These are phyloP conservation scores for Taphrorychus bicolor DNA, from an alignment of 2,888 invertebrate species.

Conservation along the genomic window DNA sequence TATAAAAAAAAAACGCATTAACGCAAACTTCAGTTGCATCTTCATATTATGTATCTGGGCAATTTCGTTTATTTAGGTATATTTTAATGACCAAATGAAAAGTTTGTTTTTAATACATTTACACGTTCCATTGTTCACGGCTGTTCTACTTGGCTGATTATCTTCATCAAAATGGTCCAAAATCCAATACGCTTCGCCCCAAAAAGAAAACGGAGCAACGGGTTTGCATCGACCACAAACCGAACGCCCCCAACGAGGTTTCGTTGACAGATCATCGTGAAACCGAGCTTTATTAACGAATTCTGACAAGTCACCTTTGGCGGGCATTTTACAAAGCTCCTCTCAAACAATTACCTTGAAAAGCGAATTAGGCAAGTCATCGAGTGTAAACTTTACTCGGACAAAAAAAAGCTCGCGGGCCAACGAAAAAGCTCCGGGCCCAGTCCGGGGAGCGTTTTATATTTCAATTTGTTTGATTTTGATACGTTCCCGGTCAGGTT, in stretches of 20 bases:
- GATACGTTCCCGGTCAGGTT: neutral
- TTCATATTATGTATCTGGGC: too few relatives aligned
- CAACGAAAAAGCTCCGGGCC: conserved; percentile 3
- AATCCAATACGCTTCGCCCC: neutral
- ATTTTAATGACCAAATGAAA: too few relatives aligned
- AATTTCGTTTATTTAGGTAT: too few relatives aligned
- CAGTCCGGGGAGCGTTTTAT: conserved; percentile 6
- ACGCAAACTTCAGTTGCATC: too few relatives aligned
- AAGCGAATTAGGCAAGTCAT: conserved; percentile 32
- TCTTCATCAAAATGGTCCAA: neutral
- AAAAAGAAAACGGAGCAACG: neutral
- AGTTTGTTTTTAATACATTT: too few relatives aligned
- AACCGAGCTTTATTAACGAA: conserved; percentile 34
- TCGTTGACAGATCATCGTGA: conserved; percentile 16
- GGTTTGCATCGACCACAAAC: conserved; percentile 2
- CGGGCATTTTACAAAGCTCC: conserved; percentile 32
- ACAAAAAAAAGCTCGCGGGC: neutral
- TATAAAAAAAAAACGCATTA: too few relatives aligned
- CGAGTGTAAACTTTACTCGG: conserved; percentile 24
- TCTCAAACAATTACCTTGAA: conserved; percentile 31
- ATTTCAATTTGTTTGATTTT: conserved; percentile 14
- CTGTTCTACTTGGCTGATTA: neutral
- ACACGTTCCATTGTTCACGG: neutral
- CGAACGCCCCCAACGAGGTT: conserved; percentile 6
- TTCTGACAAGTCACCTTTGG: conserved; percentile 36